Evolutionary conservation across 2,888 invertebrate genomes (phyloP).

Genomic region (Hirtodrosophila histrioides): DNA sequence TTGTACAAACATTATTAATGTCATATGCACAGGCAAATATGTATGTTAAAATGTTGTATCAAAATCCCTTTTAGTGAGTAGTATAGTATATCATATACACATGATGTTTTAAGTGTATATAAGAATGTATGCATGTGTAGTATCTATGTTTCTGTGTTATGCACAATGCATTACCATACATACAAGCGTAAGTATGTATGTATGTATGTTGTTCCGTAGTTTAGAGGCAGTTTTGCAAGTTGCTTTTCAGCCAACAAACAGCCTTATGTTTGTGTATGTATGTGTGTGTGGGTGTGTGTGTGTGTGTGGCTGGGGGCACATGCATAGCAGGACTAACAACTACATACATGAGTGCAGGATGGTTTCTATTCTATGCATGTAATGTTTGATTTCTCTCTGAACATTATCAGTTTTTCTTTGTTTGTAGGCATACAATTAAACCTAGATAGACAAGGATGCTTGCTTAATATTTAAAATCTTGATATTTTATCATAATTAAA

Average conservation of each 20-base stretch:
- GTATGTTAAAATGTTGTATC: slow-evolving; percentile 68
- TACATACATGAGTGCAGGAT: slow-evolving; percentile 62
- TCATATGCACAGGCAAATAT: slow-evolving; percentile 38
- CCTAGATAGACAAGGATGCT: slow-evolving; percentile 53
- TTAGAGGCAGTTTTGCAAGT: slow-evolving; percentile 49
- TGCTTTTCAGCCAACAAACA: slow-evolving; percentile 17
- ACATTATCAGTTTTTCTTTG: slow-evolving; percentile 12
- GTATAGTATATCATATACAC: too few species aligned
- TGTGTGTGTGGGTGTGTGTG: slow-evolving; percentile 25
- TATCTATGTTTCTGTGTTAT: slow-evolving; percentile 12
- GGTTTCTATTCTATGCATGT: slow-evolving; percentile 40
- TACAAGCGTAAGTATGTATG: neutral
- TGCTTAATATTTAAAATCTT: slow-evolving; percentile 54
- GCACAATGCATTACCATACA: slow-evolving; percentile 17
- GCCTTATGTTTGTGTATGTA: neutral
- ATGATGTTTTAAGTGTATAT: slow-evolving; percentile 8
- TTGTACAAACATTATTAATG: slow-evolving; percentile 14
- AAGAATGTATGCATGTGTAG: slow-evolving; percentile 23
- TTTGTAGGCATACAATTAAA: slow-evolving; percentile 50
- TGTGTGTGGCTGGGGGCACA: slow-evolving; percentile 29
- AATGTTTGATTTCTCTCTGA: slow-evolving; percentile 21
- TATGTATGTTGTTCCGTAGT: slow-evolving; percentile 28
- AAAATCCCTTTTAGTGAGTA: slow-evolving; percentile 53
- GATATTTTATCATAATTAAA: slow-evolving; percentile 41
- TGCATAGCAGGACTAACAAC: slow-evolving; percentile 65